A percentile compares a stretch with the other conserved stretches of the same genome.
Conservation (phyloP, 2,797 vertebrate species). For the Neostethus bicornis region DNA sequence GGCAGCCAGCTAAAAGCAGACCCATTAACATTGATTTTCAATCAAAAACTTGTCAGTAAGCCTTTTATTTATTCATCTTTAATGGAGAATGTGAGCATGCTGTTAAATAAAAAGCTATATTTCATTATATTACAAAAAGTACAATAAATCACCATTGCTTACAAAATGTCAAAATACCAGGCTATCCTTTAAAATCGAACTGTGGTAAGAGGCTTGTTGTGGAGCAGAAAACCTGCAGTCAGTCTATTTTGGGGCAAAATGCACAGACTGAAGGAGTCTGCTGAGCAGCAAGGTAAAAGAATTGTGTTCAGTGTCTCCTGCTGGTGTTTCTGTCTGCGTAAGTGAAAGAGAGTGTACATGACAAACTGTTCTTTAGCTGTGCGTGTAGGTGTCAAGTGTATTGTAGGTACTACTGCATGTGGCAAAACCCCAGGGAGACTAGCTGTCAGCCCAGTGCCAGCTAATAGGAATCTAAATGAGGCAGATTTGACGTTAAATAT, state of each 20-base stretch:
- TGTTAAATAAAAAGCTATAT: slow-evolving; percentile 33
- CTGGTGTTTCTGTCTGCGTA: slow-evolving; percentile 10
- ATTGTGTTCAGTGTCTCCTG: slow-evolving; percentile 42
- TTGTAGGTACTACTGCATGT: slow-evolving; percentile 27
- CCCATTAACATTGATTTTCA: slow-evolving; percentile 19
- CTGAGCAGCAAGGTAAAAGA: slow-evolving; percentile 40
- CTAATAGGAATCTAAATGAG: slow-evolving; percentile 34
- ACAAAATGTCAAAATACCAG: slow-evolving; percentile 33
- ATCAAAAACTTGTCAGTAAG: slow-evolving; percentile 44
- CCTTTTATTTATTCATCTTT: slow-evolving; percentile 2
- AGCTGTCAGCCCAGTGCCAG: slow-evolving; percentile 24
- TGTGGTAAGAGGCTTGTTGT: slow-evolving; percentile 23
- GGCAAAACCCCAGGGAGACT: slow-evolving; percentile 26
- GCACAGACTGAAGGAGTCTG: slow-evolving; percentile 48
- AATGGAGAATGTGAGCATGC: slow-evolving; percentile 8
- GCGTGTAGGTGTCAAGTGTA: slow-evolving; percentile 53
- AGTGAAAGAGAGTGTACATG: slow-evolving; percentile 30
- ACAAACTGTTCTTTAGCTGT: slow-evolving; percentile 49
- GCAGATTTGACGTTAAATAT: slow-evolving; percentile 9
- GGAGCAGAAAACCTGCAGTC: slow-evolving; percentile 38
- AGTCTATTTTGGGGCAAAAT: slow-evolving; percentile 49
- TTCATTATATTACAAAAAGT: too few relatives aligned
- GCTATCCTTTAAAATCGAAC: slow-evolving; percentile 41
- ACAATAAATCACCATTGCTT: slow-evolving; percentile 25
- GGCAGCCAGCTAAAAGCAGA: neutral